Conservation (phyloP, 2,888 invertebrate genomes). For the Sarcophaga variegata region DNA sequence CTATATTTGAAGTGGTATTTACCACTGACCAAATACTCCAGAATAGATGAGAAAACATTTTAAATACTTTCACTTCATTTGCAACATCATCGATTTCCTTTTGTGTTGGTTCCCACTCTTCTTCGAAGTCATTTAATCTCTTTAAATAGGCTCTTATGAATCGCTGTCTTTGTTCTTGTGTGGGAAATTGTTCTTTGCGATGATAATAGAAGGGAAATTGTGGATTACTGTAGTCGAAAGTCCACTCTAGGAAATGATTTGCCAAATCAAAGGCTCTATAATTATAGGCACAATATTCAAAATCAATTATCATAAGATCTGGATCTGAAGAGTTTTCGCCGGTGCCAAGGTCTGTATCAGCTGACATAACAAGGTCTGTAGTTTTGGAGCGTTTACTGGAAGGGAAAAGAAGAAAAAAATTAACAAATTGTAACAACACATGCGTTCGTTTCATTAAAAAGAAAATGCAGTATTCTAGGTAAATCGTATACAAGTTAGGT, state of each 20-base stretch:
- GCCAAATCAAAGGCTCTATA: conserved; percentile 96
- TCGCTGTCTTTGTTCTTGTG: conserved; percentile 84
- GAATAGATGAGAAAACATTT: conserved; percentile 94
- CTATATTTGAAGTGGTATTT: conserved; percentile 93
- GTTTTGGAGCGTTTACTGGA: conserved; percentile 49
- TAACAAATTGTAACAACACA: not conserved
- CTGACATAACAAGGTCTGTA: conserved; percentile 71
- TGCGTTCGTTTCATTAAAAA: not conserved
- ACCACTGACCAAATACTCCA: conserved; percentile 97
- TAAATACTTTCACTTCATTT: conserved; percentile 91
- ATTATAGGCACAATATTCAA: conserved; percentile 97
- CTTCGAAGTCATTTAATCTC: conserved; percentile 75
- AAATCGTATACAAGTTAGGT: no score
- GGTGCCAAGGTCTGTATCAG: conserved; percentile 69
- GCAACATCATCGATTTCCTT: conserved; percentile 86
- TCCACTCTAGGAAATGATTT: conserved; percentile 97
- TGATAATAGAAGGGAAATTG: conserved; percentile 90
- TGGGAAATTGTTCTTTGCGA: conserved; percentile 87
- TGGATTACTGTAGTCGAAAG: conserved; percentile 91
- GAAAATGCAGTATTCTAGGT: no score
- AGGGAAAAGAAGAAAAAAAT: not conserved
- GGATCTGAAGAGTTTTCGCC: conserved; percentile 79
- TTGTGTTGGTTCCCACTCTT: conserved; percentile 80
- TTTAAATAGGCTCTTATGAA: conserved; percentile 80
- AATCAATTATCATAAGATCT: conserved; percentile 92